Evolutionary conservation across 2,113 vertebrate genomes (phyloP), one percentile per base, ranked within the genome.

Genomic region (Crotalus helleri): DNA sequence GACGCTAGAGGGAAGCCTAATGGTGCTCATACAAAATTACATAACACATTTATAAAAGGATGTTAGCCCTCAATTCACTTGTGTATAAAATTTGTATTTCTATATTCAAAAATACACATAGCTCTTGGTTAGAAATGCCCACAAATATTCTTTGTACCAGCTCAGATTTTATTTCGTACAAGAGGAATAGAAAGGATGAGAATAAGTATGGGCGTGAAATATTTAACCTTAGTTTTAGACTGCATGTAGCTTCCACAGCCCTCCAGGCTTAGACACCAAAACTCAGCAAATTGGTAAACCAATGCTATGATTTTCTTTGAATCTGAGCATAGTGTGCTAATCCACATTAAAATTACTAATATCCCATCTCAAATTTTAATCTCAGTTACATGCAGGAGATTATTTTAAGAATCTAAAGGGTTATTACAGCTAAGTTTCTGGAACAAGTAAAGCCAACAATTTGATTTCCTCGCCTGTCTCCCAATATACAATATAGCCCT

Each of bases 1-100:
- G 55, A 90, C 92, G 55, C 89, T 93, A 93, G 88, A 64, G 92
- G 74, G 92, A 55, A 93, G 81, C 29, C 69, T 64, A 90, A 12
- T 51, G 8, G 61, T 39, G 39, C 24, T 21, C 29, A 85, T 39
- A 58, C 9, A 15, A 55, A 39, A 51, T 51, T 58, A 23, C 4
- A 26, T 26, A 53, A 19, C 33, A 74, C 21, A 88, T 13, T 64
- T 69, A 39, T 57, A 57, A 5, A 81, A 55, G 46, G 51, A 89
- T 21, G 5, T 23, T 81, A 54, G n/a, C n/a, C 23, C 3, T 92
- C 59, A 61, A 7, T 10, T 39, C 23, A 58, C 8, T 19, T 53
- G 21, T 44, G 8, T 13, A 81, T 29, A 55, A 89, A 51, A 88
- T 24, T 85, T 89, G 19, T 49, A 15, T 33, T 54, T 29, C 21